Conservation (phyloP, 2,797 vertebrate species). For the Nannoperca obscura region DNA sequence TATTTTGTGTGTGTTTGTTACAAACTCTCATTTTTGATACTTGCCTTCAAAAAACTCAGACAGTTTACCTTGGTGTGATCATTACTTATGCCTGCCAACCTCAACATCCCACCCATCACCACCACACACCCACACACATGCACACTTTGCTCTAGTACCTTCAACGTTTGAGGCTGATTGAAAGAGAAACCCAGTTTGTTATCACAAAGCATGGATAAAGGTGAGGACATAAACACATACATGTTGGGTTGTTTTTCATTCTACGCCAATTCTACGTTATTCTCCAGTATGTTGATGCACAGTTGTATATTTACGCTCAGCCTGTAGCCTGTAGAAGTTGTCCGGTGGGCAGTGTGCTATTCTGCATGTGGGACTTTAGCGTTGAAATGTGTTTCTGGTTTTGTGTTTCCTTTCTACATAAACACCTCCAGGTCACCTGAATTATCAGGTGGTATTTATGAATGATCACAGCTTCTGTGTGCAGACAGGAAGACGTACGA, state of each 20-base stretch:
- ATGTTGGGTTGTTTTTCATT: not conserved
- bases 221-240: not conserved
- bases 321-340: too few relatives aligned
- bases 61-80: not conserved
- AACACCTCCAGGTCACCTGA: conserved; percentile 5
- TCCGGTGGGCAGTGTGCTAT: not conserved
- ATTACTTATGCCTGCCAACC: not conserved
- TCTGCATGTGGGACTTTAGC: not conserved
- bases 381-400: not conserved
- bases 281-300: not conserved
- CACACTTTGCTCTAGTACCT: not conserved
- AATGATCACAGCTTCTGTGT: conserved; percentile 26
- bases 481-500: conserved; percentile 42
- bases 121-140: conserved; percentile 25
- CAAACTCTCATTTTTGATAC: not conserved
- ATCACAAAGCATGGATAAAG: not conserved
- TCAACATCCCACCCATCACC: not conserved
- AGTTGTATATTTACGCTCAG: not conserved
- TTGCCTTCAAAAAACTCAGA: conserved; percentile 36
- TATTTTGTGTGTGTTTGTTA: not conserved
- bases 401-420: not conserved
- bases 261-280: not conserved
- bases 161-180: not conserved
- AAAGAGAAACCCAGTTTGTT: not conserved
- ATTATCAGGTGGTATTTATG: conserved; percentile 10